A percentile compares a stretch with the other conserved stretches of the same genome.
These are phyloP conservation scores for Lamproptera curius DNA, from an alignment of 2,888 invertebrate genomes.

Conservation along the genomic window DNA sequence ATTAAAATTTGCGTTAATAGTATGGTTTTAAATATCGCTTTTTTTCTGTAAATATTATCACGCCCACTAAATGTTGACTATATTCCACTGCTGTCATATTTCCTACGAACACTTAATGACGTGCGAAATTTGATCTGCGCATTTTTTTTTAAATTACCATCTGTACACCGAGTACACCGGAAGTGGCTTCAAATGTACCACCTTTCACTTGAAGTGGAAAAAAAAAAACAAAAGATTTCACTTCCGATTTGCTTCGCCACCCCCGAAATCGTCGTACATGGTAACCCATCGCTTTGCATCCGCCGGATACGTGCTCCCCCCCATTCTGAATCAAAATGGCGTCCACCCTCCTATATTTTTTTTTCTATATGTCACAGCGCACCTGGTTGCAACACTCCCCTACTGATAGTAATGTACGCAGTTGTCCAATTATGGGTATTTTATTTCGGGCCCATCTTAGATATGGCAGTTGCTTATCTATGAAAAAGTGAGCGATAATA, in stretches of 20 bases:
- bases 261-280: slow-evolving; percentile 4
- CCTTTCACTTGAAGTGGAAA: background rate
- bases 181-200: slow-evolving; percentile 2
- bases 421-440: background rate
- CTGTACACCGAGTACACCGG: background rate
- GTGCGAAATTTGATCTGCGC: background rate
- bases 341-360: slow-evolving; percentile 37
- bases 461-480: no score
- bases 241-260: slow-evolving; percentile 15
- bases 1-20: no score
- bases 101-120: background rate
- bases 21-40: no score
- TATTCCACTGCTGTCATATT: no score
- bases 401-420: background rate
- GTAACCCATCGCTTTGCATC: slow-evolving; percentile 27
- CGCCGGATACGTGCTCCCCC: slow-evolving; percentile 43
- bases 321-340: slow-evolving; percentile 42
- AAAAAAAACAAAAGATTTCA: slow-evolving; percentile 13
- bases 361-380: slow-evolving; percentile 23
- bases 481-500: no score
- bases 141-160: no score
- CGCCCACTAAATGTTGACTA: background rate
- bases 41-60: no score
- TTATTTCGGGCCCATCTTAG: background rate
- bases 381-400: slow-evolving; percentile 39